phyloP scores from a whole-genome alignment of 2,113 vertebrate genomes.

The Romanogobio albipinnatus region DNA sequence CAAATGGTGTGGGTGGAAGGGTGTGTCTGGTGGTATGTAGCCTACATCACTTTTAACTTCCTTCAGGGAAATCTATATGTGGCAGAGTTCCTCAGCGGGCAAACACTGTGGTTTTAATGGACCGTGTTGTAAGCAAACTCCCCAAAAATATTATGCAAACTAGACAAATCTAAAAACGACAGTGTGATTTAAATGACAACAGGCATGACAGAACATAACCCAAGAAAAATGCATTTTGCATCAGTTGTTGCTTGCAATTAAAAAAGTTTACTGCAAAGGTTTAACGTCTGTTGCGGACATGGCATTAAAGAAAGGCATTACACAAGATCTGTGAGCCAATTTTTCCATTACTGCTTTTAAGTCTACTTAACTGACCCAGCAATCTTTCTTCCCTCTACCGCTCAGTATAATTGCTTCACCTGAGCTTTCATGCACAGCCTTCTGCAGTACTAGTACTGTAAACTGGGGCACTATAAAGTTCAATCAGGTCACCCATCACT shows the following conservation, averaged over 20 bases:
- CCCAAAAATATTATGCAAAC: neutral
- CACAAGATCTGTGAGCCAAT: slow-evolving; percentile 20
- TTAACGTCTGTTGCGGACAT: neutral
- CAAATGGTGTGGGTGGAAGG: slow-evolving; percentile 48
- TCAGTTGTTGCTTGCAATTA: neutral
- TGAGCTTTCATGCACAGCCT: slow-evolving; percentile 35
- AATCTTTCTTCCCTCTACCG: neutral
- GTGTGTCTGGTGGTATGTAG: slow-evolving; percentile 41
- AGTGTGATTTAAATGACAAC: neutral
- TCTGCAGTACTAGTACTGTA: neutral
- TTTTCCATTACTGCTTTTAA: slow-evolving; percentile 27
- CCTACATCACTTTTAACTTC: slow-evolving; percentile 51
- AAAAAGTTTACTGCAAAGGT: neutral
- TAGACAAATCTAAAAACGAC: slow-evolving; percentile 17
- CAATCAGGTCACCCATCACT: slow-evolving; percentile 46
- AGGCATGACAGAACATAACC: neutral
- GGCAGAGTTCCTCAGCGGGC: slow-evolving; percentile 37
- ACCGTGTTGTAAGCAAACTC: slow-evolving; percentile 16
- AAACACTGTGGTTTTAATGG: slow-evolving; percentile 45
- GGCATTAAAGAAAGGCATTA: neutral
- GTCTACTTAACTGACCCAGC: slow-evolving; percentile 3
- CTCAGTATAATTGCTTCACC: slow-evolving; percentile 27
- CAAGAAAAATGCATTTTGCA: neutral
- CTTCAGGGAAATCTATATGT: slow-evolving; percentile 46
- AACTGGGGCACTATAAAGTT: slow-evolving; percentile 39